Conservation (phyloP, 2,113 vertebrate genomes). For the Macaca nemestrina region DNA sequence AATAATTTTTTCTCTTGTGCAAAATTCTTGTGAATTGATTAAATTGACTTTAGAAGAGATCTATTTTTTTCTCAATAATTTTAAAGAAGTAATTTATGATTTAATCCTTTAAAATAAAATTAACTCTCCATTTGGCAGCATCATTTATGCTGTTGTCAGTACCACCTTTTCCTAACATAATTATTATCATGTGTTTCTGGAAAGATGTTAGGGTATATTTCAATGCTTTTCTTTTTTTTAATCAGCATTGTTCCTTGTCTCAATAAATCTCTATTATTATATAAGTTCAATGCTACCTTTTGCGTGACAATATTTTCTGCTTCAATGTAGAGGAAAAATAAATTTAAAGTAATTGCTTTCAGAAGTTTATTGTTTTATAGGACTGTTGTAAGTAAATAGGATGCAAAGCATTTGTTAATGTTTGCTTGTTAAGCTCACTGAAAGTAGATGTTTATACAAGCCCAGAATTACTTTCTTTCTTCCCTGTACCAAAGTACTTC, state of each 20-base stretch:
- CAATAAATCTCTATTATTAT: constrained; percentile 79
- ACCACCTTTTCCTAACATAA: constrained; percentile 71
- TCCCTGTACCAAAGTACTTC: constrained; percentile 54
- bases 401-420: constrained; percentile 76
- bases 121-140: constrained; percentile 57
- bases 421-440: constrained; percentile 76
- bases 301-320: constrained; percentile 78
- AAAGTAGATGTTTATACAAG: constrained; percentile 67
- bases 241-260: constrained; percentile 77
- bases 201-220: constrained; percentile 72
- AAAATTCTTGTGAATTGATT: constrained; percentile 70
- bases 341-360: constrained; percentile 81
- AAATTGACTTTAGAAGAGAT: constrained; percentile 59
- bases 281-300: constrained; percentile 78
- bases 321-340: constrained; percentile 81
- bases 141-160: constrained; percentile 47
- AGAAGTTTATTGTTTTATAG: constrained; percentile 80
- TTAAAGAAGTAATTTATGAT: constrained; percentile 70
- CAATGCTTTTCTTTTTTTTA: constrained; percentile 77
- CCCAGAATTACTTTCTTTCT: constrained; percentile 58
- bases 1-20: constrained; percentile 70
- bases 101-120: constrained; percentile 73
- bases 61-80: constrained; percentile 63
- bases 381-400: constrained; percentile 75
- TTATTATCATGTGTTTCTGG: constrained; percentile 70